Evolutionary conservation across 1,140 invertebrate species (phyloP).

Genomic region (Drosophila melanica): DNA sequence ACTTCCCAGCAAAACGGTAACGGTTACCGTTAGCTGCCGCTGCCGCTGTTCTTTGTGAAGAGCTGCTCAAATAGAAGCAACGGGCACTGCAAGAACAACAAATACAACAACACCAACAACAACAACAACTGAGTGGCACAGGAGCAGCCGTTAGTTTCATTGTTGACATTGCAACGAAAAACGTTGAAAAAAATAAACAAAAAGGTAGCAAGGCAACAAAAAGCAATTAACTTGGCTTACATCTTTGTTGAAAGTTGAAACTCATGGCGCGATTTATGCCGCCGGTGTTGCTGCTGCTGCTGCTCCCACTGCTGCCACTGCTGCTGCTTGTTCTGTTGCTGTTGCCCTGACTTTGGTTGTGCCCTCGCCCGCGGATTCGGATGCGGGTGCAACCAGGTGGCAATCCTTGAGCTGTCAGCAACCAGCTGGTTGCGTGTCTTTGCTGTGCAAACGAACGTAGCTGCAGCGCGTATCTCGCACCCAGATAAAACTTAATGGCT

Average conservation of each 20-base stretch:
- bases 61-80: slow-evolving; percentile 77
- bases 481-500: slow-evolving; percentile 68
- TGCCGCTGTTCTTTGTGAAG: slow-evolving; percentile 72
- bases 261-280: slow-evolving; percentile 79
- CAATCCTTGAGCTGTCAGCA: slow-evolving; percentile 40
- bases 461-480: slow-evolving; percentile 47
- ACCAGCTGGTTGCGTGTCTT: slow-evolving; percentile 39
- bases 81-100: slow-evolving; percentile 40
- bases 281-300: slow-evolving; percentile 27
- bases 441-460: slow-evolving; percentile 56
- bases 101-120: slow-evolving; percentile 40
- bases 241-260: slow-evolving; percentile 81
- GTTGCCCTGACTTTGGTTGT: slow-evolving; percentile 6
- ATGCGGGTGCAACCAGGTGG: slow-evolving; percentile 40
- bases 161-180: slow-evolving; percentile 67
- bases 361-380: slow-evolving; percentile 23
- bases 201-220: slow-evolving; percentile 64
- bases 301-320: neutral
- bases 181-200: slow-evolving; percentile 7
- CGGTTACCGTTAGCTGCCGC: slow-evolving; percentile 59
- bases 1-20: slow-evolving; percentile 51
- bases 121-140: slow-evolving; percentile 22
- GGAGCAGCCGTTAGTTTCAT: slow-evolving; percentile 71
- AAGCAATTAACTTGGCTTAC: slow-evolving; percentile 83
- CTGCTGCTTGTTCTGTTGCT: neutral